These are phyloP conservation scores for Goniozus legneri DNA, from an alignment of 1,140 invertebrate species.

Conservation along the genomic window DNA sequence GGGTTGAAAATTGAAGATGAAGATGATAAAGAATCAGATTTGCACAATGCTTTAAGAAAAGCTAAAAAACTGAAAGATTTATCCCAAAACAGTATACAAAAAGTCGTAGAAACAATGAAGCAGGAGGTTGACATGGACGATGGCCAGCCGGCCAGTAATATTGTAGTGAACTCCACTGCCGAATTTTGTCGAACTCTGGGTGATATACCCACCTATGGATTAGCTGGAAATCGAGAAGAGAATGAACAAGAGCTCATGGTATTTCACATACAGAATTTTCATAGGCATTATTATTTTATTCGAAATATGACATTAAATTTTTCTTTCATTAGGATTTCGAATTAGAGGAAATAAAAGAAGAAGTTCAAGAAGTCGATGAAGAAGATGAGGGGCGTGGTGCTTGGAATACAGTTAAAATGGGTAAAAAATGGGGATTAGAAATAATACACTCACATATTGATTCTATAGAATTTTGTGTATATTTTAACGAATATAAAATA, in stretches of 20 bases:
- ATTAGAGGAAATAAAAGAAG: constrained; percentile 55
- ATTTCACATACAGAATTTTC: constrained; percentile 12
- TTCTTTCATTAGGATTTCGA: constrained; percentile 61
- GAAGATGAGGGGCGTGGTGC: constrained; percentile 59
- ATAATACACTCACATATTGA: too few relatives aligned
- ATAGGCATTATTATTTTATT: constrained; percentile 8
- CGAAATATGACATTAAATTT: constrained; percentile 4
- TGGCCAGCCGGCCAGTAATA: constrained; percentile 55
- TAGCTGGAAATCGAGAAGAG: constrained; percentile 83
- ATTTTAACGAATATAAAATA: neutral
- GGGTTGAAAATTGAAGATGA: constrained; percentile 65
- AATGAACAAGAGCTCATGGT: constrained; percentile 79
- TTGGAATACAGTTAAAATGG: constrained; percentile 72
- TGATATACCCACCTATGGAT: constrained; percentile 90
- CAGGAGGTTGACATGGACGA: constrained; percentile 43
- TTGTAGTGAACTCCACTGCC: constrained; percentile 89
- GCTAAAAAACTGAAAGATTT: constrained; percentile 69
- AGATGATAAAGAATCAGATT: constrained; percentile 74
- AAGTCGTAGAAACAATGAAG: constrained; percentile 45
- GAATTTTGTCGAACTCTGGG: constrained; percentile 96
- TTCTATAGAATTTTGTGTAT: constrained; percentile 1
- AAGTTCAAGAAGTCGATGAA: constrained; percentile 47
- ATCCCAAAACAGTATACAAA: constrained; percentile 48
- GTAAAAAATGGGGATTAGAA: constrained; percentile 30
- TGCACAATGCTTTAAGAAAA: constrained; percentile 73